phyloP scores from a whole-genome alignment of 2,113 vertebrate species.

The Brevimyrus niger region DNA sequence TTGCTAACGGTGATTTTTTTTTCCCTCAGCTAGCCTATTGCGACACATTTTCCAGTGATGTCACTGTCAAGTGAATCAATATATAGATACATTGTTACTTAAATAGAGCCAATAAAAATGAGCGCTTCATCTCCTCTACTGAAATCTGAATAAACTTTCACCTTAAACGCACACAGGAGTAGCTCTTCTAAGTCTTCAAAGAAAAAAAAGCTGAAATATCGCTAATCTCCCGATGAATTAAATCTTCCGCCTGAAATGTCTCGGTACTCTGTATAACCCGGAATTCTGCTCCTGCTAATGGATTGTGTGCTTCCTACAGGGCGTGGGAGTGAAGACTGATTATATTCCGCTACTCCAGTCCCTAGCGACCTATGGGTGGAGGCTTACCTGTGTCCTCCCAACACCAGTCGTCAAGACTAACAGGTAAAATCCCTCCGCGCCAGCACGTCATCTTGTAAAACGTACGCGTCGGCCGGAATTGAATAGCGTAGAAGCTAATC shows the following conservation, averaged over 20 bases:
- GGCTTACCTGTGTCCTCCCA: slow-evolving; percentile 89
- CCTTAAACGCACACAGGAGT: not conserved
- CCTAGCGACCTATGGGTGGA: slow-evolving; percentile 85
- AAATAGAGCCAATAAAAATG: not conserved
- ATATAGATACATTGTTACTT: not conserved
- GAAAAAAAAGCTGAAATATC: not conserved
- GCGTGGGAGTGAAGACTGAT: slow-evolving; percentile 83
- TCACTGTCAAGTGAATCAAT: not conserved
- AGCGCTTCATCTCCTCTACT: not conserved
- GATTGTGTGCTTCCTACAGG: slow-evolving; percentile 54
- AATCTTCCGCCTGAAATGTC: not conserved
- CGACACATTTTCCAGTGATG: not conserved
- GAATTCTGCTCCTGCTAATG: not conserved
- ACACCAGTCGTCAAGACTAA: slow-evolving; percentile 87
- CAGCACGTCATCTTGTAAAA: not conserved
- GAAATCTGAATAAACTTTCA: not conserved
- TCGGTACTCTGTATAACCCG: not conserved
- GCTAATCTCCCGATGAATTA: not conserved
- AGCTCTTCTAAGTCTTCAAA: not conserved
- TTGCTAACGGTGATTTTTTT: not conserved
- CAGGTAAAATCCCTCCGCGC: slow-evolving; percentile 62
- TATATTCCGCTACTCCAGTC: slow-evolving; percentile 91
- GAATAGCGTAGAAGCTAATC: not conserved
- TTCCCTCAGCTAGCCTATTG: not conserved
- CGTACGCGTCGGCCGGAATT: not conserved